These are phyloP conservation scores for Xerus inauris DNA, from an alignment of 2,113 vertebrate genomes.

Conservation along the genomic window DNA sequence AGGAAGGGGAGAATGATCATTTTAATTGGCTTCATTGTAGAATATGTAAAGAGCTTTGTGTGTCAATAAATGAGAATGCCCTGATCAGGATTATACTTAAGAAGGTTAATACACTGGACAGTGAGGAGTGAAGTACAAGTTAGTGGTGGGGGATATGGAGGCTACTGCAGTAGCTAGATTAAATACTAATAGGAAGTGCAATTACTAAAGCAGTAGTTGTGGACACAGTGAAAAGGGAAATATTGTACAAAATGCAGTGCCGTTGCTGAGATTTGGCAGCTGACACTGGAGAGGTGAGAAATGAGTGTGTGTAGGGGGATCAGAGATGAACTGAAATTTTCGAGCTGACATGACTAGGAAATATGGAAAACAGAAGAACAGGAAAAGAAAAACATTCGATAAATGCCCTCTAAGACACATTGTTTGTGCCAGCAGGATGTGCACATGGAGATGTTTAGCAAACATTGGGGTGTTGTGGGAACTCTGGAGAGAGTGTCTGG, in stretches of 20 bases:
- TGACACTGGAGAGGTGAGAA: neutral
- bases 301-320: neutral
- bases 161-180: neutral
- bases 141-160: neutral
- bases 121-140: neutral
- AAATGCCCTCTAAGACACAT: neutral
- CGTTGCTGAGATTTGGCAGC: neutral
- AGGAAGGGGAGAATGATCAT: neutral
- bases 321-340: constrained; percentile 10
- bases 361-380: constrained; percentile 52
- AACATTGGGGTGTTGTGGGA: neutral
- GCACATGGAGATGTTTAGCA: constrained; percentile 7
- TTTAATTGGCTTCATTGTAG: neutral
- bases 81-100: neutral
- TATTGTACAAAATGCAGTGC: neutral
- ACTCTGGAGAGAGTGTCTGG: neutral
- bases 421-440: neutral
- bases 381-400: neutral
- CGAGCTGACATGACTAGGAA: neutral
- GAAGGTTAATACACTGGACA: neutral
- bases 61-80: neutral
- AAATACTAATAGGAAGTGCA: no score
- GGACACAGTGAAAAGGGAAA: neutral
- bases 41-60: neutral
- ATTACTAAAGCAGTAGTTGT: neutral